Evolutionary conservation across 2,888 invertebrate genomes (phyloP).

Genomic region (Fragum fragum): DNA sequence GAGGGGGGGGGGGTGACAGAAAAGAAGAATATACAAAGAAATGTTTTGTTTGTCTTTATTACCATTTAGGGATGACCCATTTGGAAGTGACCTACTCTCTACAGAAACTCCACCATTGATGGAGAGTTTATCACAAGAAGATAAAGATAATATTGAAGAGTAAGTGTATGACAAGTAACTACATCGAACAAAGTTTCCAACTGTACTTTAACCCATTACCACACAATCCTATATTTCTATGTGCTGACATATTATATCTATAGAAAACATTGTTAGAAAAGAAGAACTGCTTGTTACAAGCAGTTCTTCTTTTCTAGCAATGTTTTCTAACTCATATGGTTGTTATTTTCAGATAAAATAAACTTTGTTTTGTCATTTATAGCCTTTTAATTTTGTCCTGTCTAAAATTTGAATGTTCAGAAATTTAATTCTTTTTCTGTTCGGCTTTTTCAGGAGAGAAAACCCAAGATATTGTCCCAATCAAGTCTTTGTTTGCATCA

Average conservation of each 20-base stretch:
- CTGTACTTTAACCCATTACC: not conserved
- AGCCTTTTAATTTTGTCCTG: no score
- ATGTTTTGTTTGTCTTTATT: no score
- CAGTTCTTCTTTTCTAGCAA: conserved; percentile 1
- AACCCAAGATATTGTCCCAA: no score
- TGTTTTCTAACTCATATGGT: not conserved
- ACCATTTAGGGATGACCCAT: conserved; percentile 82
- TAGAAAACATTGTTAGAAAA: conserved; percentile 17
- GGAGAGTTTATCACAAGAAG: conserved; percentile 79
- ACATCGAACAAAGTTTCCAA: not conserved
- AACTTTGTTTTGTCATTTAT: no score
- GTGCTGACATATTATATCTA: not conserved
- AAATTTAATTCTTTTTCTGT: no score
- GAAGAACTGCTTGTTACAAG: conserved; percentile 7
- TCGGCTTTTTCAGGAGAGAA: no score
- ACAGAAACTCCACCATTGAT: conserved; percentile 78
- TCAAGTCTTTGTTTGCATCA: no score
- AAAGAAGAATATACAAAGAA: no score
- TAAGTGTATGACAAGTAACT: conserved; percentile 46
- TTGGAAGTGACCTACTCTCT: conserved; percentile 82
- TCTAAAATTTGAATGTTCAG: no score
- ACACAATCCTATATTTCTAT: not conserved
- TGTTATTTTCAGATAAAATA: not conserved
- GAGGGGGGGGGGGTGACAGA: no score
- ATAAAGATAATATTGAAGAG: conserved; percentile 78